Evolutionary conservation across 2,888 invertebrate genomes (phyloP), one percentile per base, ranked within the genome.

Genomic region (Xestia sexstrigata): DNA sequence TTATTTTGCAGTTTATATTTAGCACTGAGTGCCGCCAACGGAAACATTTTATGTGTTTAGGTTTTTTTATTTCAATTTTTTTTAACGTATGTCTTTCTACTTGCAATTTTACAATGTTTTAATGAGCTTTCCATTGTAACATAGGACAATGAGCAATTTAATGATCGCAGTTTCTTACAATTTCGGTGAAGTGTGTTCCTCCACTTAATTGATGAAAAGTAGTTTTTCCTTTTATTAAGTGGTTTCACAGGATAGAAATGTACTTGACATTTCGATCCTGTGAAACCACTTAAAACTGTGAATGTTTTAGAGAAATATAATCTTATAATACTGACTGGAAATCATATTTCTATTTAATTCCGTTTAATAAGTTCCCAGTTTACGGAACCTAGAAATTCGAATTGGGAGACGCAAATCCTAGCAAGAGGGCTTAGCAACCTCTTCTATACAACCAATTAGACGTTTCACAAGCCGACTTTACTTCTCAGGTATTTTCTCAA

Each of bases 361-460:
- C n/a, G 1, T n/a, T 55, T 69, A 74, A 49, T n/a, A 35, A 11
- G 49, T 62, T 69, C 20, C 45, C 63, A 2, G 73, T 76, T 70
- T 11, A 45, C 20, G 55, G 52, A 26, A 71, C 17, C 69, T n/a
- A 70, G 78, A 45, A 66, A 62, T 66, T 72, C 30, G 20, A 79
- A 74, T 69, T 55, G 42, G 60, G 65, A 74, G 63, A 80, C 66
- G 71, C 74, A 76, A 87, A 65, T 79, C 49, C 77, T 63, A 74
- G 69, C 52, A 68, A 62, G 66, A 66, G 63, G 65, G 72, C 76
- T 84, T 73, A 70, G 35, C n/a, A 71, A 52, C 68, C 42, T 67
- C 74, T 74, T 88, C 70, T 76, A 71, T 84, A 75, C 76, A 76
- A 73, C 85, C 86, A 90, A 88, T 90, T 89, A 88, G 72, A 70